Conservation (phyloP, 2,888 invertebrate species). For the Drosophila niveifrons region DNA sequence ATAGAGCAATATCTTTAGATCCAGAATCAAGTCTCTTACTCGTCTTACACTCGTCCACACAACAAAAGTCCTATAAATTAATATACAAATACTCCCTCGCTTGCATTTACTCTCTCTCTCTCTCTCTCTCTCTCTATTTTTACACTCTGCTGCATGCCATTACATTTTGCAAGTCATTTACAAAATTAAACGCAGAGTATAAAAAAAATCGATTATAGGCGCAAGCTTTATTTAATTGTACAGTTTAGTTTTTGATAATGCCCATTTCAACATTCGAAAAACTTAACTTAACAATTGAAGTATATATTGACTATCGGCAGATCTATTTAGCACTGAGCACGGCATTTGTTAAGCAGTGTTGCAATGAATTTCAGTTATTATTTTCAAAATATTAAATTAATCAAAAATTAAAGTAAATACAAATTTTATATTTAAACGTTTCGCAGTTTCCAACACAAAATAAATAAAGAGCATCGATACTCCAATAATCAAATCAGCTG, state of each 20-base stretch:
- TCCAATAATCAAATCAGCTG: no score
- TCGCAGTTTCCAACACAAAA: no score
- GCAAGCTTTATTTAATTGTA: neutral
- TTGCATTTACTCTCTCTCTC: slow-evolving; percentile 38
- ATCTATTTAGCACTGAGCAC: slow-evolving; percentile 1
- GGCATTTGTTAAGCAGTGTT: neutral
- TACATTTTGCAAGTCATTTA: slow-evolving; percentile 44
- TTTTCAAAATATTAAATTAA: no score
- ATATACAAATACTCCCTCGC: slow-evolving; percentile 35
- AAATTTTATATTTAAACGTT: no score
- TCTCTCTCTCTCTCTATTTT: slow-evolving; percentile 21
- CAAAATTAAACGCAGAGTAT: neutral
- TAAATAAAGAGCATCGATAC: no score
- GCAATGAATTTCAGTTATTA: neutral
- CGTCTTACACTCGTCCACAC: slow-evolving; percentile 39
- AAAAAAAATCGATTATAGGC: neutral
- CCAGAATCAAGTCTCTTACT: slow-evolving; percentile 18
- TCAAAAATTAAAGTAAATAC: no score
- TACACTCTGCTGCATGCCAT: slow-evolving; percentile 53
- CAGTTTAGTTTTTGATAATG: neutral
- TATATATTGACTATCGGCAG: no score
- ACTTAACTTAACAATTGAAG: neutral
- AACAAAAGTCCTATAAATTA: neutral
- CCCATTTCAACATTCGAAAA: neutral
- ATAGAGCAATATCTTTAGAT: slow-evolving; percentile 34